Evolutionary conservation across 2,888 invertebrate genomes (phyloP).

Genomic region (Diarsia mendica): DNA sequence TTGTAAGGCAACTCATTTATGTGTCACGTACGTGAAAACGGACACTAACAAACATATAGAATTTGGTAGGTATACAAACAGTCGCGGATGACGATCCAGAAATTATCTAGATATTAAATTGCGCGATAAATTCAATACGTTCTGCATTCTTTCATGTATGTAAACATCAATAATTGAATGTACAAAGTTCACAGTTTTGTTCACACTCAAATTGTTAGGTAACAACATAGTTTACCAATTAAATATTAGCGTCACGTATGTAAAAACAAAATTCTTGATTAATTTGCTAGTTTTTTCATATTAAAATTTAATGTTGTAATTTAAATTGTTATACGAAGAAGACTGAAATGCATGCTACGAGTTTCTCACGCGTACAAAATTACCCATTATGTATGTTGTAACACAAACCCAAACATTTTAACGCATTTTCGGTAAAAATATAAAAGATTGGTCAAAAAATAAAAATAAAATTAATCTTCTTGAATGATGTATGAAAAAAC

Average conservation of each 20-base stretch:
- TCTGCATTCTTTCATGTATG: not conserved
- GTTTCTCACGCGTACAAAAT: not conserved
- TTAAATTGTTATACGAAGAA: too few species aligned
- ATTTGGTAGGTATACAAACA: not conserved
- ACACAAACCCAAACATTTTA: not conserved
- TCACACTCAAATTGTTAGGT: not conserved
- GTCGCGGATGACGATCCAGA: not conserved
- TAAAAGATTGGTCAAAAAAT: too few species aligned
- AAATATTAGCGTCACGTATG: not conserved
- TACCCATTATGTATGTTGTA: not conserved
- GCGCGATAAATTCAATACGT: slow-evolving; percentile 11
- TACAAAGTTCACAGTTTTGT: slow-evolving; percentile 24
- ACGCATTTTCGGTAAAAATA: too few species aligned
- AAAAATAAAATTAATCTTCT: slow-evolving; percentile 9
- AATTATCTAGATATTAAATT: slow-evolving; percentile 15
- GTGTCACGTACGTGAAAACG: not conserved
- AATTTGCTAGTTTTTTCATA: too few species aligned
- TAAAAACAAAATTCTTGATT: not conserved
- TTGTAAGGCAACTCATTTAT: too few species aligned
- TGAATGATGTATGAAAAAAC: slow-evolving; percentile 3
- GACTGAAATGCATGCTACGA: not conserved
- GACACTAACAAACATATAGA: not conserved
- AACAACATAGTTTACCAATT: not conserved
- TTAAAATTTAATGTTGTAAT: too few species aligned
- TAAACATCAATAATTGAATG: slow-evolving; percentile 6